phyloP scores from a whole-genome alignment of 2,113 vertebrate genomes.

The Aptenodytes forsteri region DNA sequence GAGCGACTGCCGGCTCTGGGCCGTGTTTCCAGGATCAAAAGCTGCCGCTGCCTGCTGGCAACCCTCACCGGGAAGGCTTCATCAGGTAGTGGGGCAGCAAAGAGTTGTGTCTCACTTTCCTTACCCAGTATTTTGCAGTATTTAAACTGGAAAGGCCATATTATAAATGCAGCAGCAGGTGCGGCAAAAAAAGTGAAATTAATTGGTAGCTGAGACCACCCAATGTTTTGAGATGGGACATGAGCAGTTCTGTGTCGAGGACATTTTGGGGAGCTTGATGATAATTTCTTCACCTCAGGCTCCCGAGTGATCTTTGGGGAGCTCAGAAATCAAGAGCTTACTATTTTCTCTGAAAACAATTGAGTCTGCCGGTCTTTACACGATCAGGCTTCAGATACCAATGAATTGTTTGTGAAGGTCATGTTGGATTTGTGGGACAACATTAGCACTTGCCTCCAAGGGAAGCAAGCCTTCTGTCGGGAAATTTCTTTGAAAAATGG shows the following conservation, averaged over 20 bases:
- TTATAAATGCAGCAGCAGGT: not conserved
- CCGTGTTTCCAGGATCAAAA: not conserved
- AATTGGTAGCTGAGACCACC: not conserved
- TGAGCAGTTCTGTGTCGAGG: accelerated
- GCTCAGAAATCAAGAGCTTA: not conserved
- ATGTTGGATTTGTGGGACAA: not conserved
- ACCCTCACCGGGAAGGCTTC: not conserved
- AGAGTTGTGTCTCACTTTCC: not conserved
- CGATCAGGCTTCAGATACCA: not conserved
- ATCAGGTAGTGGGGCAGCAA: not conserved
- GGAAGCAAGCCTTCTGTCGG: not conserved
- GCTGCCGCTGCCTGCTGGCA: not conserved
- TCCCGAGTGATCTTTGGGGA: not conserved
- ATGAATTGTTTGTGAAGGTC: conserved; percentile 32
- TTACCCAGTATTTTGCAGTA: not conserved
- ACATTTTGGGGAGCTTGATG: not conserved
- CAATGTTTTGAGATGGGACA: not conserved
- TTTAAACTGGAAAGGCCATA: not conserved
- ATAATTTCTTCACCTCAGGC: not conserved
- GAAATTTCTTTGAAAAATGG: conserved; percentile 24
- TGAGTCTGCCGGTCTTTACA: not conserved
- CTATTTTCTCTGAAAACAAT: not conserved
- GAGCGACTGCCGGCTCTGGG: not conserved
- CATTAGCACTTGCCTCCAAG: not conserved
- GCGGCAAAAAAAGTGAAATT: not conserved